Conservation (phyloP, 2,113 vertebrate species). For the Rattus rattus region DNA sequence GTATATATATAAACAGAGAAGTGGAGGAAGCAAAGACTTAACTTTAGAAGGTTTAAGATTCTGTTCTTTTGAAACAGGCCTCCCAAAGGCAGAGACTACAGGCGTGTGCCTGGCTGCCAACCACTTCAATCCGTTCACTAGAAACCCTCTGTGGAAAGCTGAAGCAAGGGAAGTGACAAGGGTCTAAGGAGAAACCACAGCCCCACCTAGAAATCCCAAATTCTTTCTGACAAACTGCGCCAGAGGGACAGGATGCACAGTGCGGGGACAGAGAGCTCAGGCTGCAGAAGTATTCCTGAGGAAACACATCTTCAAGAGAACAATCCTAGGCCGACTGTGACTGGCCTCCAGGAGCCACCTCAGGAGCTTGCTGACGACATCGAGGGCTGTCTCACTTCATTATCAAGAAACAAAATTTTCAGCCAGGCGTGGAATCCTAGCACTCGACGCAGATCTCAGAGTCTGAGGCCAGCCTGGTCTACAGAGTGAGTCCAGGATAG, state of each 20-base stretch:
- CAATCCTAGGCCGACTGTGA: background rate
- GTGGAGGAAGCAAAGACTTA: background rate
- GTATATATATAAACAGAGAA: background rate
- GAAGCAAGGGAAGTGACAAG: background rate
- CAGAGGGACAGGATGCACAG: background rate
- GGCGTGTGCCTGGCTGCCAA: background rate
- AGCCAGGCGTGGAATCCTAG: background rate
- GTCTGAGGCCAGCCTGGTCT: background rate
- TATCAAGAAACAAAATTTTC: constrained; percentile 29
- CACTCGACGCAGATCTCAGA: background rate
- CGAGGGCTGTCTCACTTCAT: background rate
- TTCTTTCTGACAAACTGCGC: background rate
- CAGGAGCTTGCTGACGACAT: background rate
- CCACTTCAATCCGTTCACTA: background rate
- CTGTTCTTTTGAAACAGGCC: background rate
- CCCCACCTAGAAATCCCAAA: background rate
- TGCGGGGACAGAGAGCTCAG: background rate
- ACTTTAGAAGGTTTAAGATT: background rate
- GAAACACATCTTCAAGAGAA: background rate
- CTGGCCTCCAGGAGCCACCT: background rate
- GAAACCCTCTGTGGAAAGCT: background rate
- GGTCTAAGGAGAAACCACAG: background rate
- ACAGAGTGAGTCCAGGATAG: background rate
- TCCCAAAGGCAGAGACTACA: background rate
- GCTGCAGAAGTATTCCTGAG: background rate